Evolutionary conservation across 2,113 vertebrate species (phyloP).

Genomic region (Leucoraja erinaceus): DNA sequence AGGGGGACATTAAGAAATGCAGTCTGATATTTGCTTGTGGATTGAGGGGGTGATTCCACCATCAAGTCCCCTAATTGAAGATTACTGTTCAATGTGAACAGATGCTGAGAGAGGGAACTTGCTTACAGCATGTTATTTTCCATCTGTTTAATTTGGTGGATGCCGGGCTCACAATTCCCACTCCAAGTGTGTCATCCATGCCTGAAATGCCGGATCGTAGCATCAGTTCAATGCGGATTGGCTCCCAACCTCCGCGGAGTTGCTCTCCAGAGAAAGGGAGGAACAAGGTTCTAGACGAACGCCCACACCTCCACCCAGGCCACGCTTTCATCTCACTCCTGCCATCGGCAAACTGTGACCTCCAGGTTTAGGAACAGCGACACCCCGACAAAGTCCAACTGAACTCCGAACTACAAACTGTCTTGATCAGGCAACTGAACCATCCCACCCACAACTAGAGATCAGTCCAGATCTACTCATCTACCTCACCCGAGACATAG

Average conservation of each 20-base stretch:
- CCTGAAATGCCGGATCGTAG: not conserved
- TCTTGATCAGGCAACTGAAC: no score
- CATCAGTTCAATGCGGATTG: not conserved
- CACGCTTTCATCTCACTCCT: no score
- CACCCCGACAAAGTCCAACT: no score
- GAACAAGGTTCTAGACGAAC: not conserved
- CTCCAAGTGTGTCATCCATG: not conserved
- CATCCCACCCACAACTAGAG: no score
- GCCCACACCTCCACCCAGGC: no score
- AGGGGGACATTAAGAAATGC: not conserved
- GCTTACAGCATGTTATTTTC: not conserved
- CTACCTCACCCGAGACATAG: no score
- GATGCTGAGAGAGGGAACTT: not conserved
- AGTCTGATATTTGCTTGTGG: not conserved
- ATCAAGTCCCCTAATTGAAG: not conserved
- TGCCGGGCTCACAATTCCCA: not conserved
- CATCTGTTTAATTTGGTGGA: not conserved
- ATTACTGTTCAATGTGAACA: not conserved
- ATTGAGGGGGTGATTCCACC: not conserved
- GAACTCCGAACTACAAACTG: no score
- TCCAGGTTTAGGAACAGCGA: no score
- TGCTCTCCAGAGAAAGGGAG: not conserved
- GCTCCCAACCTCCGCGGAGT: not conserved
- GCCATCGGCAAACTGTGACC: no score
- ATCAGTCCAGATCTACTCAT: no score